Evolutionary conservation across 2,888 invertebrate species (phyloP), one percentile per base, ranked within the genome.

Genomic region (Argyra leucocephala): DNA sequence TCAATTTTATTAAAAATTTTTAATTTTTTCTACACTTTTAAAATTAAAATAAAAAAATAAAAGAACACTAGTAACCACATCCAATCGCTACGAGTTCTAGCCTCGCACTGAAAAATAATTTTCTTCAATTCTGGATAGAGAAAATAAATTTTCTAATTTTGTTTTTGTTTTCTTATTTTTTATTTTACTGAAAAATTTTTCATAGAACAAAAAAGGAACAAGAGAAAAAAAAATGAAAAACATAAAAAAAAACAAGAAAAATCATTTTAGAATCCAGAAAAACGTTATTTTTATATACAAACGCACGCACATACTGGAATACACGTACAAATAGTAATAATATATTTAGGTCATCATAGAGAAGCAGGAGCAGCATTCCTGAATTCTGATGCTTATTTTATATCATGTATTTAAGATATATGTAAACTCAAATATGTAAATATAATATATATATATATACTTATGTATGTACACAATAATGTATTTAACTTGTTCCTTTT

Each of bases 81-180:
- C 79, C 78, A 78, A 74, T 78, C 78, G 77, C 79, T 74, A 79
- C 77, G 79, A 79, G 79, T 79, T 78, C 77, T 76, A 76, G 76
- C 78, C 79, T 79, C 79, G 79, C 76, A 80, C 79, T 79, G 78
- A 79, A 76, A 5, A 48, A 48, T 18, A 48, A 48, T 48, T 48
- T 48, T 48, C 48, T 18, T 12, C 15, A 48, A 48, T 48, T 48
- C 48, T 48, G n/a, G 15, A 48, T 48, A 48, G 48, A 48, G 48
- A 48, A 48, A 48, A 48, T 18, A 48, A 18, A 48, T 18, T 48
- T 48, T 48, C 18, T 48, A 9, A 48, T 12, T 48, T 18, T 18
- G 4, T 48, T 31, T 31, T 31, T 31, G 5, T 31, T 5, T 31
- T 31, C 31, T 31, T 31, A 10, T 31, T 31, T 31, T 31, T 31